Percentiles rank a stretch among this genome's conserved stretches.
These are phyloP conservation scores for Micrasema longulum DNA, from an alignment of 1,140 invertebrate species.

Conservation along the genomic window DNA sequence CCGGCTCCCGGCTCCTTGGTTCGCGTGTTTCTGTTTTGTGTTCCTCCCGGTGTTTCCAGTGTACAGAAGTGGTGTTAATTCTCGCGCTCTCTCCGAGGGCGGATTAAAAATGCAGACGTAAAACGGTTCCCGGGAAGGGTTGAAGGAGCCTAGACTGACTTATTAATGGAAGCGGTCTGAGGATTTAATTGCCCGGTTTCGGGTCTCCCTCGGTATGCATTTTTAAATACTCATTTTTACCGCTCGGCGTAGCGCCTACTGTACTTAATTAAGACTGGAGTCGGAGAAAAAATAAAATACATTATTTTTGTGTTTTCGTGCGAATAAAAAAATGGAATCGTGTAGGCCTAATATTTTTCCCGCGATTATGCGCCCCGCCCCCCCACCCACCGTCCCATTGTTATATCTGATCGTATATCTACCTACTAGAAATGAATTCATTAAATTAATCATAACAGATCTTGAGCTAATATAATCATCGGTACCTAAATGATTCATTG, in stretches of 20 bases:
- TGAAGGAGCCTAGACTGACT: conserved; percentile 16
- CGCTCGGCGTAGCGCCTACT: conserved; percentile 19
- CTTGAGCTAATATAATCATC: too few species aligned
- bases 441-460: too few species aligned
- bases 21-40: conserved; percentile 19
- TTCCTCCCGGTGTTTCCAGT: conserved; percentile 8
- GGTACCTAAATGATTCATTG: too few species aligned
- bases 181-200: conserved; percentile 42
- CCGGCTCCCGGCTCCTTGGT: neutral
- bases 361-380: neutral
- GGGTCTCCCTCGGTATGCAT: conserved; percentile 37
- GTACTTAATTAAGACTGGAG: conserved; percentile 35
- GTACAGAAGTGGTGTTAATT: conserved; percentile 32
- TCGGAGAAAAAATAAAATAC: conserved; percentile 40
- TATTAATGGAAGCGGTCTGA: conserved; percentile 28
- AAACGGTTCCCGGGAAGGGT: conserved; percentile 40
- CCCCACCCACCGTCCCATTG: conserved; percentile 19
- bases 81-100: conserved; percentile 16
- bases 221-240: conserved; percentile 48
- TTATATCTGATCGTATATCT: too few species aligned
- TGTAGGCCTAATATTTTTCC: conserved; percentile 47
- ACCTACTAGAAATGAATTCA: neutral
- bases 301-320: conserved; percentile 43
- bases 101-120: conserved; percentile 41
- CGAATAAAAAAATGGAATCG: conserved; percentile 33